Evolutionary conservation across 2,888 invertebrate species (phyloP).

Genomic region (Mystacides longicornis): DNA sequence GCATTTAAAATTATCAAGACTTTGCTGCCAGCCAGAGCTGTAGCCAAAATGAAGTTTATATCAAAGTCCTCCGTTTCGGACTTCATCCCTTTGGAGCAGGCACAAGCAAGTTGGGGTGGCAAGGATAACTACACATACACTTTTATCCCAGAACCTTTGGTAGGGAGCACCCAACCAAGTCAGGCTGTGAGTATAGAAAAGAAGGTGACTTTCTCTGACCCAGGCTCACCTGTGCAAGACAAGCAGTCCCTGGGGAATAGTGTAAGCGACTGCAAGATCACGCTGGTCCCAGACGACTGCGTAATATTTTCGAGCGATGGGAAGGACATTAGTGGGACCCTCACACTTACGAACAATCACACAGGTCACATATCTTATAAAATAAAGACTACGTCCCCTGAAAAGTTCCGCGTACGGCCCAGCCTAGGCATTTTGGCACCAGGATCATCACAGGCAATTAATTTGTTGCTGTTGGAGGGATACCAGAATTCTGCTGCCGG

Average conservation of each 20-base stretch:
- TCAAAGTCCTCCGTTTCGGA: constrained; percentile 67
- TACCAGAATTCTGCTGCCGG: constrained; percentile 59
- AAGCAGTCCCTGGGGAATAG: not conserved
- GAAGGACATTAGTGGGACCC: constrained; percentile 59
- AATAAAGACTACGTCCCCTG: constrained; percentile 93
- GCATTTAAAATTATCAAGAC: constrained; percentile 87
- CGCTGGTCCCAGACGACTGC: constrained; percentile 59
- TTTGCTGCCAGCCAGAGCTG: constrained; percentile 79
- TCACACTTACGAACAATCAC: constrained; percentile 64
- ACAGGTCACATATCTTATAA: constrained; percentile 48
- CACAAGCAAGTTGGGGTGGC: constrained; percentile 76
- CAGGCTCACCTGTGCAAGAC: constrained; percentile 31
- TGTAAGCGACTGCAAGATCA: constrained; percentile 38
- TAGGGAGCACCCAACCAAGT: not conserved
- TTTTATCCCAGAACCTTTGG: constrained; percentile 57
- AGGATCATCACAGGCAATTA: constrained; percentile 56
- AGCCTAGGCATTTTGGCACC: constrained; percentile 70
- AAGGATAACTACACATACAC: constrained; percentile 63
- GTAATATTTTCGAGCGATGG: constrained; percentile 62
- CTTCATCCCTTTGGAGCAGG: constrained; percentile 66
- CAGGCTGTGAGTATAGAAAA: constrained; percentile 38
- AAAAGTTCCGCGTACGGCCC: constrained; percentile 89
- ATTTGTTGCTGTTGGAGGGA: constrained; percentile 68
- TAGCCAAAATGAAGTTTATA: constrained; percentile 81
- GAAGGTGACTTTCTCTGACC: constrained; percentile 36